phyloP scores from a whole-genome alignment of 2,113 vertebrate species.

The Tragulus kanchil region DNA sequence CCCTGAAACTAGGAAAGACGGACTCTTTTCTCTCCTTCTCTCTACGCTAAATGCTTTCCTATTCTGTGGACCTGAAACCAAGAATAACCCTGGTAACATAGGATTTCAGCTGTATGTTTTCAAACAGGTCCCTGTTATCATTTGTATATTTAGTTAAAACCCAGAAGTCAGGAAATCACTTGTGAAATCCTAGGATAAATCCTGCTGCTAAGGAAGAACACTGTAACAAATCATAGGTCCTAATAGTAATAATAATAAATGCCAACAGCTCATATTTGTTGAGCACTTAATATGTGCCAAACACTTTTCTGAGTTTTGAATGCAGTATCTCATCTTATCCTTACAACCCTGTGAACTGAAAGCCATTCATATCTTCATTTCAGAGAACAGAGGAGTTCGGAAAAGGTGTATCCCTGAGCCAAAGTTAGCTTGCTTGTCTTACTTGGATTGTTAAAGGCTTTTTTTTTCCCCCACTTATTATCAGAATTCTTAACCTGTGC shows the following conservation, averaged over 20 bases:
- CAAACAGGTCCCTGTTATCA: not conserved
- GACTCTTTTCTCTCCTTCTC: not conserved
- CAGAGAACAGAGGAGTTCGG: not conserved
- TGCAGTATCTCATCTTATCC: not conserved
- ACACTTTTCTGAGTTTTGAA: not conserved
- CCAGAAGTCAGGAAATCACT: not conserved
- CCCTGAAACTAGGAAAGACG: not conserved
- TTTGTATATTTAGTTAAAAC: slow-evolving; percentile 40
- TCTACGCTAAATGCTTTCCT: not conserved
- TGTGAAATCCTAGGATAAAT: slow-evolving; percentile 47
- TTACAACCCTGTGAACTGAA: not conserved
- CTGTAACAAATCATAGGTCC: not conserved
- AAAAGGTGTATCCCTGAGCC: not conserved
- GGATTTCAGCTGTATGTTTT: not conserved
- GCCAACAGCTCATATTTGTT: not conserved
- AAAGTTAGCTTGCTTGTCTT: not conserved
- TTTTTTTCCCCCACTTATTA: not conserved
- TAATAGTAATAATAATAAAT: not conserved
- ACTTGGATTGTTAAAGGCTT: not conserved
- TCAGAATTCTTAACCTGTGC: not conserved
- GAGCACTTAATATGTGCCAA: not conserved
- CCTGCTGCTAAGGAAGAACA: not conserved
- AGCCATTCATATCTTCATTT: not conserved
- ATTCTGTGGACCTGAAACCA: not conserved
- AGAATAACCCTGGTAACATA: not conserved